Conservation (phyloP, 2,113 vertebrate species). For the Crotophaga sulcirostris region DNA sequence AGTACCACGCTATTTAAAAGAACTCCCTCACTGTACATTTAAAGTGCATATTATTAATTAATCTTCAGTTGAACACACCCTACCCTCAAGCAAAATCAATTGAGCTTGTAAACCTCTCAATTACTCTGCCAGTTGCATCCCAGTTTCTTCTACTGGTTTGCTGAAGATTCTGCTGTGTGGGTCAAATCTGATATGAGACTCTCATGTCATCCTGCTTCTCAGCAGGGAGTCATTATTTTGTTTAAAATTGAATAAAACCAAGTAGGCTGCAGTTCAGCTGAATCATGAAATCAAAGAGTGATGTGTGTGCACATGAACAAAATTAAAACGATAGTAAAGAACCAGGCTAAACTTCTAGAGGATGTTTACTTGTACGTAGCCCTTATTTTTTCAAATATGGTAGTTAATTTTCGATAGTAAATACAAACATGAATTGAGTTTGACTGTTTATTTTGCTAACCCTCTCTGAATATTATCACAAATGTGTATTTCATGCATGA, state of each 20-base stretch:
- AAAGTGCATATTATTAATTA: background rate
- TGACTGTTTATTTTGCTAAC: background rate
- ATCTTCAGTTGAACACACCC: background rate
- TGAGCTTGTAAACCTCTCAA: background rate
- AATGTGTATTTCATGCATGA: background rate
- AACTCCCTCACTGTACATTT: background rate
- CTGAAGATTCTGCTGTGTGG: background rate
- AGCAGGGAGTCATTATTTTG: background rate
- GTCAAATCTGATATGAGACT: background rate
- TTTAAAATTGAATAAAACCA: background rate
- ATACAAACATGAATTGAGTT: background rate
- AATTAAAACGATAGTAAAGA: background rate
- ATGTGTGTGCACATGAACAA: background rate
- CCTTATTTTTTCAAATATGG: rapidly evolving
- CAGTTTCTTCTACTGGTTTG: background rate
- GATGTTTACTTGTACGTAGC: background rate
- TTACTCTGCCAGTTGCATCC: background rate
- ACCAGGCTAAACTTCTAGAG: background rate
- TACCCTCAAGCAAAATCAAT: background rate
- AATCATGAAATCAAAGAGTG: background rate
- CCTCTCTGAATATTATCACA: background rate
- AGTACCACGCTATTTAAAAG: background rate
- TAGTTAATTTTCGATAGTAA: background rate
- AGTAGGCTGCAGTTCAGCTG: background rate
- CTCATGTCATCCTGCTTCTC: background rate